Evolutionary conservation across 1,140 invertebrate genomes (phyloP).

Genomic region (Coenobita brevimanus): DNA sequence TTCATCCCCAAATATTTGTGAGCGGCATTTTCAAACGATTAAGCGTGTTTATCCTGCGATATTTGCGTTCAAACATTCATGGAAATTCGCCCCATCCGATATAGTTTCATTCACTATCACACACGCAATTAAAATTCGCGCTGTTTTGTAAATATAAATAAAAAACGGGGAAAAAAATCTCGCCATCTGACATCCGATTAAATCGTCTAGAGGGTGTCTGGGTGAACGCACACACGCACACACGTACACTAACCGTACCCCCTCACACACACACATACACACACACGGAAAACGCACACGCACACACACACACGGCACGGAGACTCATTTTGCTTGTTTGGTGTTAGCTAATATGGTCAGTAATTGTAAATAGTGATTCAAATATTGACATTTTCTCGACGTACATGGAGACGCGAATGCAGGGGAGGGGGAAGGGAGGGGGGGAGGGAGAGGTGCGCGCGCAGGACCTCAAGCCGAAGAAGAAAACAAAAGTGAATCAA

Average conservation of each 20-base stretch:
- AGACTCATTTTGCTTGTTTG: conserved; percentile 47
- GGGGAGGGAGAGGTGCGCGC: background rate
- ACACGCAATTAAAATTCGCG: too few species aligned
- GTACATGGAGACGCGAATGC: background rate
- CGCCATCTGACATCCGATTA: conserved; percentile 26
- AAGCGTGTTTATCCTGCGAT: background rate
- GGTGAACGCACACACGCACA: conserved; percentile 50
- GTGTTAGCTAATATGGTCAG: conserved; percentile 18
- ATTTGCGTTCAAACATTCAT: too few species aligned
- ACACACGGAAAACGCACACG: conserved; percentile 5
- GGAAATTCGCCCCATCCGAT: too few species aligned
- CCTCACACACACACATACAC: conserved; percentile 23
- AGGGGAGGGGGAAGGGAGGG: too few species aligned
- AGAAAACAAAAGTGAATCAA: conserved; percentile 12
- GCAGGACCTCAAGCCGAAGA: background rate
- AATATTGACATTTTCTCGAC: conserved; percentile 45
- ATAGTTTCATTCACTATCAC: too few species aligned
- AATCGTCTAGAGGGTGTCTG: conserved; percentile 65
- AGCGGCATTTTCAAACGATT: background rate
- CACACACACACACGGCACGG: conserved; percentile 23
- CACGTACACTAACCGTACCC: conserved; percentile 51
- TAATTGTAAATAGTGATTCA: conserved; percentile 42
- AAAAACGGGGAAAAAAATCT: conserved; percentile 42
- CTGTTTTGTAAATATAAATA: background rate
- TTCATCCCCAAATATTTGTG: background rate